Base-by-base conservation (phyloP, 2,888 invertebrate species). In the Agrochola lota region DNA sequence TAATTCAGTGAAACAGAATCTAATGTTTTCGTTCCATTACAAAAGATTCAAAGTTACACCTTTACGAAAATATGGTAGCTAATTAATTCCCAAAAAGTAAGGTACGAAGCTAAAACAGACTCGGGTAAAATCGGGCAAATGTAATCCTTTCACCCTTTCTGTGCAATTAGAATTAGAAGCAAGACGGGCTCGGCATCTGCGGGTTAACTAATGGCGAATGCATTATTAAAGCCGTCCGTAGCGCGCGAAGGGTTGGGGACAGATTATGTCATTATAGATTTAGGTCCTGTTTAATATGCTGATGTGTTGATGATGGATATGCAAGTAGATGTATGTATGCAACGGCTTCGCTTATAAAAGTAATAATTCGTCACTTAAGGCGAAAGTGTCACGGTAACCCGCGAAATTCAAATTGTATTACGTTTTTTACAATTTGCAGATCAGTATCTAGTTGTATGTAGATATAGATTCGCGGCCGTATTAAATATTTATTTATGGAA, bases 201-300 rank as follows among this genome's bases (percentile, higher is more conserved):
- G 95, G 94, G 95, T 94, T 95, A 95, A 95, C 95, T 96, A 96
- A 96, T 96, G 96, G 96, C 90, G 92, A 91, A 93, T 96, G 95
- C 95, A 96, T 96, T 96, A 96, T 96, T 96, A 95, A 96, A 94
- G 90, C 91, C 92, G 92, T 89, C 91, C 90, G 89, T 89, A 82
- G 90, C 87, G 88, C 86, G 89, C 64, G 43, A 92, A 94, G 95
- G 95, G 95, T 94, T 94, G 94, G 92, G 93, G 95, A 95, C 95
- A 95, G 95, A 96, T 96, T 95, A 95, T 93, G 94, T 90, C 92
- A 93, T 95, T 94, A 95, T 91, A 91, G 92, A 92, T 93, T 93
- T 93, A 86, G 88, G 89, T 88, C 88, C 49, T 88, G 89, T 83
- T 83, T 90, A 91, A 91, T 89, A 86, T 89, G 90, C 82, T 90